Evolutionary conservation across 2,888 invertebrate genomes (phyloP), one percentile per base, ranked within the genome.

Genomic region (Brachylomia viminalis): DNA sequence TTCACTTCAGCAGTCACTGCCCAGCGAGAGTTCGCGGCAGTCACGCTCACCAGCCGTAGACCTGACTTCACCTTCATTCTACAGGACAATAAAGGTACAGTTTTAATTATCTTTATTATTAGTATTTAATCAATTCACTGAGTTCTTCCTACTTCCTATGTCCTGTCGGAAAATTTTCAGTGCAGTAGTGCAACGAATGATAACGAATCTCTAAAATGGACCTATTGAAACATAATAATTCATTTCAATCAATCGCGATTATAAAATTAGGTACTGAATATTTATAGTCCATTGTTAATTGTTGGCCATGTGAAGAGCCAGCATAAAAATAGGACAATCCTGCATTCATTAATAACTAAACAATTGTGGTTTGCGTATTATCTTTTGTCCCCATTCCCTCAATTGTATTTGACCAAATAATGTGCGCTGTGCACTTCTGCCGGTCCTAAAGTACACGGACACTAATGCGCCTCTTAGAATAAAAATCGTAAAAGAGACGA

Each of bases 31-130:
- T 94, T 98, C 90, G 97, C 98, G 93, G 98, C 97, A 70, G 98
- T 98, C 42, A 98, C 99, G 83, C 98, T 98, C 91, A 99, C 97
- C 88, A 99, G 97, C 83, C 98, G 97, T 77, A 99, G 95, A 0
- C 99, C 99, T 70, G 98, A 98, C 94, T 99, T 98, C 72, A 99
- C 99, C 86, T 98, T 98, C 84, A 98, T 98, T 92, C 99, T 99
- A 94, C 92, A 89, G 79, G 74, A 86, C 84, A 89, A 79, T 30
- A 59, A 23, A 38, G 38, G 38, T 4, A 33, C 33, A 59, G 5
- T 33, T 59, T 59, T 33, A 2, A 23, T 7, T 33, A 20, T 59
- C 20, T 11, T 11, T 33, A 33, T 20, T 59, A 59, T 20, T 59
- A 59, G 5, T 59, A 59, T 59, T 59, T 20, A 20, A 11, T 20